These are phyloP conservation scores for Morbakka virulenta DNA, from an alignment of 30 jellyfish, hydroid and myxozoan species.

Conservation along the genomic window DNA sequence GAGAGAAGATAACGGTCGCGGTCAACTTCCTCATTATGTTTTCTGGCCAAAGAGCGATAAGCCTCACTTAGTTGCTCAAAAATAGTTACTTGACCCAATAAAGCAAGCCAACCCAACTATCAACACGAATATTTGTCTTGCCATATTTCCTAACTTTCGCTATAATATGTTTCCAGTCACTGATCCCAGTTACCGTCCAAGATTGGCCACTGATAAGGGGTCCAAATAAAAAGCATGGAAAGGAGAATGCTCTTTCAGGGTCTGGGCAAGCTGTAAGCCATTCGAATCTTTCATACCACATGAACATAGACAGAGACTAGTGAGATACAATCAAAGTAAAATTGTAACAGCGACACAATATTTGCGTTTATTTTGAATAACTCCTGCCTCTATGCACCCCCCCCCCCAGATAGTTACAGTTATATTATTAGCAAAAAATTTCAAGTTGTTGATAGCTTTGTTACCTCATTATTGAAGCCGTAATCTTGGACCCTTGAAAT, in stretches of 20 bases:
- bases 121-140: conserved; percentile 10
- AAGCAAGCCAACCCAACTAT: conserved; percentile 42
- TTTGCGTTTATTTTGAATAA: no score
- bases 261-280: conserved; percentile 53
- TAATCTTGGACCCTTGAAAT: no score
- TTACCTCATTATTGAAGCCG: no score
- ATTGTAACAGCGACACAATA: no score
- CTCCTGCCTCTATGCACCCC: no score
- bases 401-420: no score
- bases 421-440: no score
- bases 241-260: conserved; percentile 26
- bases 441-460: no score
- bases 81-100: conserved; percentile 21
- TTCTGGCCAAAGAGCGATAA: not conserved
- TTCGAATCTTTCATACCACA: conserved; percentile 27
- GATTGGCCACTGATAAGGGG: conserved; percentile 9
- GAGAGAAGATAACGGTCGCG: conserved; percentile 40
- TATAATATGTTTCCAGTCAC: conserved; percentile 47
- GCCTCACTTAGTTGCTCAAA: conserved; percentile 41
- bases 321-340: no score
- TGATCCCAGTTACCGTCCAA: conserved; percentile 33
- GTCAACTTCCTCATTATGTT: conserved; percentile 31
- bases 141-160: conserved; percentile 31
- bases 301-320: no score
- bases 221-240: conserved; percentile 45